Conservation (phyloP, 2,888 invertebrate genomes). For the Andrena minutula region DNA sequence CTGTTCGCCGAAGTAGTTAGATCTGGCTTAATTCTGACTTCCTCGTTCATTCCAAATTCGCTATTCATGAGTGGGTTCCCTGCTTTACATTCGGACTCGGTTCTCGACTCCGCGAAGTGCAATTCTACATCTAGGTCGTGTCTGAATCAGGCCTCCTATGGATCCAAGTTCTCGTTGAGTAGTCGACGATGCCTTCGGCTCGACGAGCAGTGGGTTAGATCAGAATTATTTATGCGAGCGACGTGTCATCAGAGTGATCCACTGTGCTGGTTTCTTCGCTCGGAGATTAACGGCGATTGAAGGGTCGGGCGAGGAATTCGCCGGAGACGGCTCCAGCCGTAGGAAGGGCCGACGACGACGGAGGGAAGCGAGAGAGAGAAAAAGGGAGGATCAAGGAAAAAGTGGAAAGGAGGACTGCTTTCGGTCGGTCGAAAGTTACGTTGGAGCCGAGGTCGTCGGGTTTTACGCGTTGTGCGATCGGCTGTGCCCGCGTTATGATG, state of each 20-base stretch:
- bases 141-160: background rate
- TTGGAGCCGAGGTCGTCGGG: slow-evolving; percentile 75
- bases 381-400: slow-evolving; percentile 6
- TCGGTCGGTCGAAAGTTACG: slow-evolving; percentile 75
- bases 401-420: slow-evolving; percentile 47
- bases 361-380: background rate
- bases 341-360: background rate
- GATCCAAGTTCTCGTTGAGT: background rate
- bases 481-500: slow-evolving; percentile 37
- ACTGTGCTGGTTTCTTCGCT: background rate
- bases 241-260: background rate
- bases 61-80: background rate
- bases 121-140: background rate
- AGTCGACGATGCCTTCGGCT: background rate
- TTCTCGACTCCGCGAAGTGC: background rate
- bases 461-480: slow-evolving; percentile 65
- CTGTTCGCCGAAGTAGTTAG: background rate
- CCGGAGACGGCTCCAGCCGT: no score
- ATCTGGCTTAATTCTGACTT: background rate
- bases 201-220: background rate
- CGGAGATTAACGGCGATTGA: background rate
- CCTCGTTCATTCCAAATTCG: background rate
- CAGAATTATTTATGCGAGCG: background rate
- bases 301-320: background rate
- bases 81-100: background rate